Percentiles rank a stretch among this genome's conserved stretches.
Conservation (phyloP, 2,113 vertebrate genomes). For the Chlorodrepanis virens region DNA sequence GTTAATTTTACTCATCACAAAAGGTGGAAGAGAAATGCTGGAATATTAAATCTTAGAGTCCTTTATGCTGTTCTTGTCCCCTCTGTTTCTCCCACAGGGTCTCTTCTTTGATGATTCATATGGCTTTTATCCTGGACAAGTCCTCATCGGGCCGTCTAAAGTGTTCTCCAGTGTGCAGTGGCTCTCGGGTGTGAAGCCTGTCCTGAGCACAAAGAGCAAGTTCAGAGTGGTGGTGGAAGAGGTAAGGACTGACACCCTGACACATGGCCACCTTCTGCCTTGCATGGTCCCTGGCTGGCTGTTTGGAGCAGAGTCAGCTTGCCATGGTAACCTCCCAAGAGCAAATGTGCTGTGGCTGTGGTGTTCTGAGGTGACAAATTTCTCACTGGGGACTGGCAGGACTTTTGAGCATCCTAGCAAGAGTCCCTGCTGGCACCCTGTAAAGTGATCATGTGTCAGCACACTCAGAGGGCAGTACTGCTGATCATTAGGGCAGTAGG, state of each 20-base stretch:
- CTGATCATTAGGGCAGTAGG: background rate
- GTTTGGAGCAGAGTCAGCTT: background rate
- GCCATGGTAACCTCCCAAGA: background rate
- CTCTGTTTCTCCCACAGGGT: slow-evolving; percentile 73
- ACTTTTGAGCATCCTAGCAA: background rate
- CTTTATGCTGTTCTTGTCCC: background rate
- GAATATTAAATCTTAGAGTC: background rate
- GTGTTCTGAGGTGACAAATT: background rate
- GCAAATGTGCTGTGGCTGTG: background rate
- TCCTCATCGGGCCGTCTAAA: slow-evolving; percentile 94
- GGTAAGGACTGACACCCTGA: slow-evolving; percentile 67
- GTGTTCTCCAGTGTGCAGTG: slow-evolving; percentile 97
- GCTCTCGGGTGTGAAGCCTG: slow-evolving; percentile 95
- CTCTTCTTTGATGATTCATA: slow-evolving; percentile 98
- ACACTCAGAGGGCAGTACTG: background rate
- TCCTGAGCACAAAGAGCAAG: slow-evolving; percentile 97
- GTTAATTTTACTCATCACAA: background rate
- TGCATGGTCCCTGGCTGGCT: background rate
- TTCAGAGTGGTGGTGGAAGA: slow-evolving; percentile 97
- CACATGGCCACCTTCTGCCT: background rate
- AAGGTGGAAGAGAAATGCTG: background rate
- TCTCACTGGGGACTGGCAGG: background rate
- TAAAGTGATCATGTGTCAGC: background rate
- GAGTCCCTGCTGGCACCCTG: background rate
- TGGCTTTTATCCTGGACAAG: slow-evolving; percentile 97